Evolutionary conservation across 92 coral and sea anemone genomes (phyloP), one percentile per base, ranked within the genome.

Genomic region (Epizoanthus ramosus): DNA sequence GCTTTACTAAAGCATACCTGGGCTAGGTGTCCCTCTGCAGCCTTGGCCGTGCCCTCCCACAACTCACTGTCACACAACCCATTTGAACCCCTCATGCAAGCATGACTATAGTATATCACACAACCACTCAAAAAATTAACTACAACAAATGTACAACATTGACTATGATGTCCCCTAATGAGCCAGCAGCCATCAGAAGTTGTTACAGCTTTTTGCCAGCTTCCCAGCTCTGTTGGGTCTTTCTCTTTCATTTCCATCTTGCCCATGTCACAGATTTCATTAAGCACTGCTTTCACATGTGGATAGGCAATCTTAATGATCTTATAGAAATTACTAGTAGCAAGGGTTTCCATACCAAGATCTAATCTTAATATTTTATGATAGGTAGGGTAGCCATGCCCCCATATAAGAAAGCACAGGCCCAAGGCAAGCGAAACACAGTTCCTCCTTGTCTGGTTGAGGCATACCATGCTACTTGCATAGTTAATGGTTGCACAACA

Each of bases 401-500:
- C 85, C 85, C 85, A 81, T 17, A 81, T 68, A 47, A 81, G 16
- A 68, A 81, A 81, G 68, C 53, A 66, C 41, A 81, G 68, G 24
- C 64, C 85, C 52, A 68, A 23, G 69, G 83, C 53, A 81, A 79
- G 88, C 9, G 85, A 76, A 1, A 85, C 61, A 56, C 18, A 39
- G 17, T 85, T 85, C 37, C 86, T 87, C 31, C 74, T 59, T 4
- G 74, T 28, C 56, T 80, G 68, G 0, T 10, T 58, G 22, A 87
- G 58, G 68, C 82, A 80, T 3, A 87, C 81, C 75, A 60, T 70
- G 81, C 90, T 87, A 23, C 90, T 87, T 5, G 90, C 68, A 64
- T 80, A 64, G 58, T 87, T 64, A 0, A 86, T 15, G 8, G 19
- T 71, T 17, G 2, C 58, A 7, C 73, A 75, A 80, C 89, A 72